phyloP scores from a whole-genome alignment of 2,113 vertebrate genomes.

The Aldabrachelys gigantea region DNA sequence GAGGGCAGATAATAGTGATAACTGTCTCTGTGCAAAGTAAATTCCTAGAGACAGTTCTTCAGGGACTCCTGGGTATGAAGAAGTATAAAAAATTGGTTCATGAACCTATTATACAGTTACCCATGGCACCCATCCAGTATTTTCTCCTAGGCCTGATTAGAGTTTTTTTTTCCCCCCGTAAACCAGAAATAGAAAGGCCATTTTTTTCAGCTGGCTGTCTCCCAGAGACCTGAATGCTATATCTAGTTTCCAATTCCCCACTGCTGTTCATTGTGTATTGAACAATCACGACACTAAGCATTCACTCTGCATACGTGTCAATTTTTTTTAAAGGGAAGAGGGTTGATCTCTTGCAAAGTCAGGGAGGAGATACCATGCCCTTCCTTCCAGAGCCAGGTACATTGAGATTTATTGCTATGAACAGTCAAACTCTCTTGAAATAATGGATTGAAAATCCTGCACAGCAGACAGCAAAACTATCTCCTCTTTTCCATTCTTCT shows the following conservation, averaged over 20 bases:
- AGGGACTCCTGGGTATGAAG: background rate
- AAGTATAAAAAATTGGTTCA: background rate
- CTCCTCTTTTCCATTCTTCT: background rate
- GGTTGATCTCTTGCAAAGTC: background rate
- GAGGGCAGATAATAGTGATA: background rate
- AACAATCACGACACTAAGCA: background rate
- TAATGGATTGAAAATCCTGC: background rate
- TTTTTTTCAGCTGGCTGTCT: background rate
- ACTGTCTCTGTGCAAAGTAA: background rate
- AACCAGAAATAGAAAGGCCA: background rate
- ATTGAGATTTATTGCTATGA: background rate
- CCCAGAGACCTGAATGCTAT: background rate
- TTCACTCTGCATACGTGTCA: background rate
- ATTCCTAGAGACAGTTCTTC: background rate
- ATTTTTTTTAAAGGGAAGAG: background rate
- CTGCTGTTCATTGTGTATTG: background rate
- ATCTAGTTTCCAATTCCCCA: background rate
- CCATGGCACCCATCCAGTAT: background rate
- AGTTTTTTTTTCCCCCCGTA: background rate
- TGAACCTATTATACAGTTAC: background rate
- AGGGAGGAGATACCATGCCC: background rate
- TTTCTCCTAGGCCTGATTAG: background rate
- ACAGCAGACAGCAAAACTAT: background rate
- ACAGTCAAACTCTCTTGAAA: background rate
- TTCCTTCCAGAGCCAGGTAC: background rate